Evolutionary conservation across 2,113 vertebrate species (phyloP).

Genomic region (Oxyura jamaicensis): DNA sequence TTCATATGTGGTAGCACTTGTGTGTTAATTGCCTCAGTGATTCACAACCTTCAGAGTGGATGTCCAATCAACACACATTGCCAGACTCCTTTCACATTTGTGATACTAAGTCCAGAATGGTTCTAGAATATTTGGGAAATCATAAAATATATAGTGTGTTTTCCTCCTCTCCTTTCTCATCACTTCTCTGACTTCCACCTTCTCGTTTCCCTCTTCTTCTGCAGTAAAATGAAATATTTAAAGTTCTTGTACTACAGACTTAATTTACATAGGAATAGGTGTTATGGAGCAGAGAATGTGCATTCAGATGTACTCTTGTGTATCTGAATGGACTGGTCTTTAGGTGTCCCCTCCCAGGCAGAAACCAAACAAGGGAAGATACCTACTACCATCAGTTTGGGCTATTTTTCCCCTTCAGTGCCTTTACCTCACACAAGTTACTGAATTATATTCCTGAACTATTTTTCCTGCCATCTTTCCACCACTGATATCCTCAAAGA

Average conservation of each 20-base stretch:
- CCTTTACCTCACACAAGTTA: neutral
- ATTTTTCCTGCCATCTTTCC: neutral
- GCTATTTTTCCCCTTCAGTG: neutral
- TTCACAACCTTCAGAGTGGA: neutral
- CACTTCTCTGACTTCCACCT: accelerated
- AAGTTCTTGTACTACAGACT: neutral
- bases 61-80: neutral
- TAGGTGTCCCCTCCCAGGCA: neutral
- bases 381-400: too few relatives aligned
- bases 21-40: neutral
- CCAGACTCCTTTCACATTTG: neutral
- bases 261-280: neutral
- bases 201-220: neutral
- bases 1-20: neutral
- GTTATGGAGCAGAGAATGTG: neutral
- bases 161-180: neutral
- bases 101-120: neutral
- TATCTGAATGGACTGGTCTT: neutral
- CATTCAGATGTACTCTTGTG: neutral
- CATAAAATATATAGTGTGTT: accelerated
- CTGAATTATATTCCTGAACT: neutral
- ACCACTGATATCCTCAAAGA: neutral
- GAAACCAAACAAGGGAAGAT: neutral
- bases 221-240: neutral
- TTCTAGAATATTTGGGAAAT: neutral